These are phyloP conservation scores for Pandemis corylana DNA, from an alignment of 2,888 invertebrate genomes.

Conservation along the genomic window DNA sequence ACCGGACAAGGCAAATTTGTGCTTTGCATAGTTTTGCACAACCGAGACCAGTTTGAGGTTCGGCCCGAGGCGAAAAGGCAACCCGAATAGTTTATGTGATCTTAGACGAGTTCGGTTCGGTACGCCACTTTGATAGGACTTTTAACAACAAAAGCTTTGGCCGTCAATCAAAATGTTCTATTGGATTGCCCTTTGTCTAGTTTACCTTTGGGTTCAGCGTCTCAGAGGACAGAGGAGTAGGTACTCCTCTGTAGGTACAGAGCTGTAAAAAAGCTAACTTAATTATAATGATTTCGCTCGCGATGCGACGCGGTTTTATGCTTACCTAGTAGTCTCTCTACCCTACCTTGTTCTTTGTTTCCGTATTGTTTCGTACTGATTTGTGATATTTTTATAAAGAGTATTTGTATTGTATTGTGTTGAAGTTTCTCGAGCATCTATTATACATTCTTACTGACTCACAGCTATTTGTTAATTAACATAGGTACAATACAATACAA, in stretches of 20 bases:
- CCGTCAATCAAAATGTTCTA: conserved; percentile 30
- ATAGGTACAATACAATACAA: background rate
- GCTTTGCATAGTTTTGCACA: conserved; percentile 16
- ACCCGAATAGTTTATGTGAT: conserved; percentile 20
- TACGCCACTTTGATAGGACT: conserved; percentile 35
- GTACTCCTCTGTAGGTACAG: no score
- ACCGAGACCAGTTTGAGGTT: background rate
- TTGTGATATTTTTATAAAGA: no score
- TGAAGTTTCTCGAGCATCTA: conserved; percentile 51
- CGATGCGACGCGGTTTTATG: conserved; percentile 57
- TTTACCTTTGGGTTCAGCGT: conserved; percentile 2
- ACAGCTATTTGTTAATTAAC: background rate
- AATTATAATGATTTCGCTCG: conserved; percentile 56
- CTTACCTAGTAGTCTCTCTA: conserved; percentile 42
- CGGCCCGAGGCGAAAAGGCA: conserved; percentile 20
- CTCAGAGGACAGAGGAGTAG: conserved; percentile 34
- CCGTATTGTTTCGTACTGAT: no score
- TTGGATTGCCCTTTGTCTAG: conserved; percentile 18
- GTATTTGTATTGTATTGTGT: no score
- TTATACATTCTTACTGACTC: conserved; percentile 42
- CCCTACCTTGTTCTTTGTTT: no score
- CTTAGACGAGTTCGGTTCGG: conserved; percentile 18
- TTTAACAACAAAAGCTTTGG: conserved; percentile 30
- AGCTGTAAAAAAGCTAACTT: conserved; percentile 64
- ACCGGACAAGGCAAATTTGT: background rate